Evolutionary conservation across 2,888 invertebrate genomes (phyloP), one percentile per base, ranked within the genome.

Genomic region (Neuroscelio doddi): DNA sequence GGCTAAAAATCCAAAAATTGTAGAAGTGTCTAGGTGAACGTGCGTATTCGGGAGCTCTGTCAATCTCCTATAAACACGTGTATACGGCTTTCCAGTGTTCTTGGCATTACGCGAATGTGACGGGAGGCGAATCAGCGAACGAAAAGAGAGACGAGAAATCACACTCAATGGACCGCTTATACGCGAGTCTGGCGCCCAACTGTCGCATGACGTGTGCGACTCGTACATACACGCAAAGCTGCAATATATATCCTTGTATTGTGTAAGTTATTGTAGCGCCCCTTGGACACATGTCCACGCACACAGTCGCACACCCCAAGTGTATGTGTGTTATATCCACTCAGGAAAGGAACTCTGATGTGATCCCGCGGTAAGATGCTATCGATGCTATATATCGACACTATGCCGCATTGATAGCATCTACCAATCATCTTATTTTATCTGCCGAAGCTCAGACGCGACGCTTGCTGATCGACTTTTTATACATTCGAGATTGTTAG

Each of bases 111-210:
- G 9, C 32, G 32, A 32, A 21, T 21, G n/a, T n/a, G 9, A 32
- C 32, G 32, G 10, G 32, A 10, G 3, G 32, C 32, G 32, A 32
- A 32, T 32, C 32, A 12, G 12, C 10, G 32, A 10, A 12, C 32
- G 32, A 32, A 32, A 32, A 12, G 32, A 21, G 32, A 10, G 32
- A 32, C 32, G 32, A 10, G 32, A 32, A 32, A 32, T 32, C 32
- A 32, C 12, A 12, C 32, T 32, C 32, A 12, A 32, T 32, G 32
- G 32, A 32, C 32, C 32, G 32, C 32, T 32, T 32, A 32, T 32
- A 32, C 32, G 32, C 32, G 32, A 32, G 12, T 10, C 32, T 32
- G 32, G 32, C 32, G 32, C 32, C 32, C 32, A 32, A 32, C 32
- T 32, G 32, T 32, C 32, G 32, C 32, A 32, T 32, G 32, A 32